A percentile compares a stretch with the other conserved stretches of the same genome.
Conservation (phyloP, 1,140 invertebrate species). For the Neodiprion lecontei region DNA sequence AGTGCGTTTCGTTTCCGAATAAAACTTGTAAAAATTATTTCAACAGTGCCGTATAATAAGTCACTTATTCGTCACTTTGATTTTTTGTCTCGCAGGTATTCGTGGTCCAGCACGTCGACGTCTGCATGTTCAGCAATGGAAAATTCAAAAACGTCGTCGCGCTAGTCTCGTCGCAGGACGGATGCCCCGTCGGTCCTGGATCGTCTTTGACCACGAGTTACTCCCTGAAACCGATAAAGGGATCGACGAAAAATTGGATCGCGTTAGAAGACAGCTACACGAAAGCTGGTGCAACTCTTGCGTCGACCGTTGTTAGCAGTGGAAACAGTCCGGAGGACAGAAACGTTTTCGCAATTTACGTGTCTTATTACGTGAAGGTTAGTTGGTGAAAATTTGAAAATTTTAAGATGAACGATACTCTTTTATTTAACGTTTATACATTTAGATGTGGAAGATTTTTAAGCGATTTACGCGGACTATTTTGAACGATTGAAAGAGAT, state of each 20-base stretch:
- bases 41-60: neutral
- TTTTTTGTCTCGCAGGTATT: slow-evolving; percentile 69
- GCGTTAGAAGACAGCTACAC: slow-evolving; percentile 79
- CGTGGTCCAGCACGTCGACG: slow-evolving; percentile 96
- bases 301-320: slow-evolving; percentile 72
- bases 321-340: slow-evolving; percentile 70
- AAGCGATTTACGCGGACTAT: too few relatives aligned
- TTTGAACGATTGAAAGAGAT: too few relatives aligned
- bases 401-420: neutral
- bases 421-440: too few relatives aligned
- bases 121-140: slow-evolving; percentile 98
- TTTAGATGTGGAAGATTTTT: too few relatives aligned
- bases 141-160: slow-evolving; percentile 99
- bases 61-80: neutral
- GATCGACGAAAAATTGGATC: slow-evolving; percentile 83
- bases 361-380: slow-evolving; percentile 88
- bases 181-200: slow-evolving; percentile 71
- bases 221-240: slow-evolving; percentile 73
- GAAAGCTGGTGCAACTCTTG: slow-evolving; percentile 71
- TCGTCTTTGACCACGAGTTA: slow-evolving; percentile 69
- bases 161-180: slow-evolving; percentile 75
- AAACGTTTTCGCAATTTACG: slow-evolving; percentile 89
- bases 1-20: too few relatives aligned
- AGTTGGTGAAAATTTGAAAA: slow-evolving; percentile 11
- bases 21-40: too few relatives aligned